Conservation (phyloP, 2,797 vertebrate species). For the Myripristis murdjan region DNA sequence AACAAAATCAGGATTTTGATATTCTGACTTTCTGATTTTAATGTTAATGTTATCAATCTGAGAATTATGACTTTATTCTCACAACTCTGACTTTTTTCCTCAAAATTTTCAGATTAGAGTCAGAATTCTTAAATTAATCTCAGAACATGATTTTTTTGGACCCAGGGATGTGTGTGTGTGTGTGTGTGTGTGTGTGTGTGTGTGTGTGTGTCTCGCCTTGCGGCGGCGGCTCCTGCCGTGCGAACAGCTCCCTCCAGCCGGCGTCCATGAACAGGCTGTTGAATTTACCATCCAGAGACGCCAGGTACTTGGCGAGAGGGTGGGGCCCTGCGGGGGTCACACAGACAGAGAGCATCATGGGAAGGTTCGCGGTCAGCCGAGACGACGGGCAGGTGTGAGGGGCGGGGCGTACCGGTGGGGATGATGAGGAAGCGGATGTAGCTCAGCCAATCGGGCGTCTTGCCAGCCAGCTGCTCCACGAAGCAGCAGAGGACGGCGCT, state of each 20-base stretch:
- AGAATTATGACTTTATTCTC: no score
- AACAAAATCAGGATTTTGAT: no score
- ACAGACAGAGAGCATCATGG: constrained; percentile 15
- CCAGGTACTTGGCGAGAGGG: constrained; percentile 81
- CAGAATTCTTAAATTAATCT: no score
- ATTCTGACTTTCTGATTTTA: no score
- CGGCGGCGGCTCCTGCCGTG: constrained; percentile 69
- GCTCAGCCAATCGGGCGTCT: constrained; percentile 84
- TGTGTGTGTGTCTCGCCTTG: no score
- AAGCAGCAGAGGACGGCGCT: constrained; percentile 81
- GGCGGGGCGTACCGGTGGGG: constrained; percentile 54
- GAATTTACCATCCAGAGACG: constrained; percentile 79
- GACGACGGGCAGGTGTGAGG: no score
- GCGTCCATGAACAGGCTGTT: constrained; percentile 81
- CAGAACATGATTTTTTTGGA: no score
- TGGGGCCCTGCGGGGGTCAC: constrained; percentile 68
- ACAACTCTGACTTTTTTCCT: no score
- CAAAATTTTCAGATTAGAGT: no score
- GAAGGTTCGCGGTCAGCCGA: background rate
- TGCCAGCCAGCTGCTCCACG: constrained; percentile 85
- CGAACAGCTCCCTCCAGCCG: constrained; percentile 82
- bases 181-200: no score
- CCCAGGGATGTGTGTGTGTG: no score
- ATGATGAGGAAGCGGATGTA: constrained; percentile 84
- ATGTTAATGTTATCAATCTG: no score